Percentiles rank a stretch among this genome's conserved stretches.
Conservation (phyloP, 2,113 vertebrate genomes). For the Apaloderma vittatum region DNA sequence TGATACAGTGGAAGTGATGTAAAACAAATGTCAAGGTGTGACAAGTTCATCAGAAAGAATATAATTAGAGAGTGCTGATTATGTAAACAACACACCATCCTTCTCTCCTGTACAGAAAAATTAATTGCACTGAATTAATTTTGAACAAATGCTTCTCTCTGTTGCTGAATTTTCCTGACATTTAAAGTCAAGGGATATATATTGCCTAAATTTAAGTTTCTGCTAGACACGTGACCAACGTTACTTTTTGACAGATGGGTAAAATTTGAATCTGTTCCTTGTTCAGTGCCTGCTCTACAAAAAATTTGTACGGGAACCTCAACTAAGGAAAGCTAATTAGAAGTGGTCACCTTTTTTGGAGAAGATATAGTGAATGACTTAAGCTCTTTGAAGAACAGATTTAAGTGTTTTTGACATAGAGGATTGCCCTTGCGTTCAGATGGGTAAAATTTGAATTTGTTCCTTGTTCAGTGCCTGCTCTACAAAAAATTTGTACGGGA, state of each 20-base stretch:
- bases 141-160: background rate
- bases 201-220: background rate
- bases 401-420: background rate
- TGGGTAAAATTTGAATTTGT: background rate
- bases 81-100: background rate
- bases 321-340: background rate
- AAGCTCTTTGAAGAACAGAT: background rate
- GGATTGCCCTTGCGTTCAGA: background rate
- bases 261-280: background rate
- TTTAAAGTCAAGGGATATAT: background rate
- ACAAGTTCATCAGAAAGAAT: background rate
- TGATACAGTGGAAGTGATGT: background rate
- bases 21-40: conserved; percentile 41
- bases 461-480: background rate
- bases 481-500: background rate
- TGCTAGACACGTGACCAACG: background rate
- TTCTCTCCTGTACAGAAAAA: background rate
- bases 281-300: background rate
- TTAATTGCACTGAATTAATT: conserved; percentile 19
- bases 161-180: background rate
- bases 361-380: background rate
- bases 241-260: background rate
- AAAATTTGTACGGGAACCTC: background rate
- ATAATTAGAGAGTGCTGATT: conserved; percentile 1
- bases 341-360: background rate